Evolutionary conservation across 2,113 vertebrate species (phyloP).

Genomic region (Trogon surrucura): DNA sequence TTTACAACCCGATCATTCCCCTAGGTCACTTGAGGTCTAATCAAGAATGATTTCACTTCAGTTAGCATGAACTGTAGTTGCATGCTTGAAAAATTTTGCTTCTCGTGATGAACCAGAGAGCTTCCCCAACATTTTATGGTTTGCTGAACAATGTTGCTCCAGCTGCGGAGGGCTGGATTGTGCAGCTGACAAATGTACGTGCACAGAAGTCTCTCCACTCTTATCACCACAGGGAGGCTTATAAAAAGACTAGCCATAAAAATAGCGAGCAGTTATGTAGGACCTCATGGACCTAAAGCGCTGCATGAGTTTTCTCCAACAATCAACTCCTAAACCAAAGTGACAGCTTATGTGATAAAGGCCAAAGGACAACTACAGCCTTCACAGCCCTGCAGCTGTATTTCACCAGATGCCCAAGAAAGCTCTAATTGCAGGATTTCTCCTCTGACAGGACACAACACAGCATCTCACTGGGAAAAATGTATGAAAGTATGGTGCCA

Average conservation of each 20-base stretch:
- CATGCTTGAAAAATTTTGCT: not conserved
- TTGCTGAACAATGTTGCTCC: not conserved
- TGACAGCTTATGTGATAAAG: not conserved
- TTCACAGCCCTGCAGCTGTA: not conserved
- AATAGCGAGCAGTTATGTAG: not conserved
- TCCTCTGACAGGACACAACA: not conserved
- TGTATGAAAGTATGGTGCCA: conserved; percentile 65
- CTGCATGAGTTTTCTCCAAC: not conserved
- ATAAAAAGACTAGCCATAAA: not conserved
- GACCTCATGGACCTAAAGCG: not conserved
- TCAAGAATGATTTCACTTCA: not conserved
- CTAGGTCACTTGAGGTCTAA: not conserved
- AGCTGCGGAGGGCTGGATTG: not conserved
- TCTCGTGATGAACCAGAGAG: not conserved
- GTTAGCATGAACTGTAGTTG: not conserved
- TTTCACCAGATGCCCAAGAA: not conserved
- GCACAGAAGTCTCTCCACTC: not conserved
- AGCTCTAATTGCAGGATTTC: not conserved
- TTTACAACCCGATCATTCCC: not conserved
- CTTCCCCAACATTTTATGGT: not conserved
- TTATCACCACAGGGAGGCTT: not conserved
- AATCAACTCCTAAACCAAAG: not conserved
- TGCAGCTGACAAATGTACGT: not conserved
- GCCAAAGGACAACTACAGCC: not conserved
- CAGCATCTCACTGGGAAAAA: conserved; percentile 67